These are phyloP conservation scores for Orthonevra nobilis DNA, from an alignment of 2,888 invertebrate genomes.

Conservation along the genomic window DNA sequence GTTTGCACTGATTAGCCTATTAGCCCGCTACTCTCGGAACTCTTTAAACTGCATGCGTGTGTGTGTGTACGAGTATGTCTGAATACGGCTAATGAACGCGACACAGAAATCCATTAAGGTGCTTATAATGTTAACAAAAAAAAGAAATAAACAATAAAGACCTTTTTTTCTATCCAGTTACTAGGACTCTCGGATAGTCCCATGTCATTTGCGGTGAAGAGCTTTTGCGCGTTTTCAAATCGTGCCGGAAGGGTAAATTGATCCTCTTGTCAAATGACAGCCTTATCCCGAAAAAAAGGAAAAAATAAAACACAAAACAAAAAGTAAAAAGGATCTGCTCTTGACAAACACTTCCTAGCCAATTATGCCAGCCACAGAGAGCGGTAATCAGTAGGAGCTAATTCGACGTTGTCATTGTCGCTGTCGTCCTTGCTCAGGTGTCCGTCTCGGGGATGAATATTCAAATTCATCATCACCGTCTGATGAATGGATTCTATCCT, in stretches of 20 bases:
- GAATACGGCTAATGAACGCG: conserved; percentile 66
- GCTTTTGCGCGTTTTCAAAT: conserved; percentile 42
- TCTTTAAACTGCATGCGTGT: conserved; percentile 30
- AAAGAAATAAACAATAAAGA: conserved; percentile 8
- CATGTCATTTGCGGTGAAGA: conserved; percentile 29
- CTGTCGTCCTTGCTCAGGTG: conserved; percentile 63
- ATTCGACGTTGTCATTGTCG: conserved; percentile 45
- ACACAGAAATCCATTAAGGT: conserved; percentile 65
- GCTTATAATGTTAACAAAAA: conserved; percentile 13
- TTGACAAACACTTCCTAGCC: conserved; percentile 70
- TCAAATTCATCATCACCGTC: conserved; percentile 42
- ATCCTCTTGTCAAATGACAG: conserved; percentile 52
- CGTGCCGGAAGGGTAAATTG: conserved; percentile 69
- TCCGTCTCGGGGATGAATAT: conserved; percentile 47
- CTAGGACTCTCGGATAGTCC: conserved; percentile 44
- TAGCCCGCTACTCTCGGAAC: conserved; percentile 57
- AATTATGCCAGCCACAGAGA: conserved; percentile 52
- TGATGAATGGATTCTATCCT: conserved; percentile 61
- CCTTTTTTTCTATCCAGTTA: conserved; percentile 26
- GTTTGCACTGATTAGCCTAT: conserved; percentile 63
- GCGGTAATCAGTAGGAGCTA: conserved; percentile 63
- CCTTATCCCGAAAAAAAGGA: not conserved
- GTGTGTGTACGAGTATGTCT: conserved; percentile 12
- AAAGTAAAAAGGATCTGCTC: conserved; percentile 37
- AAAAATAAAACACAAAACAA: no score